Evolutionary conservation across 2,113 vertebrate species (phyloP), one percentile per base, ranked within the genome.

Genomic region (Corythornis vintsioides): DNA sequence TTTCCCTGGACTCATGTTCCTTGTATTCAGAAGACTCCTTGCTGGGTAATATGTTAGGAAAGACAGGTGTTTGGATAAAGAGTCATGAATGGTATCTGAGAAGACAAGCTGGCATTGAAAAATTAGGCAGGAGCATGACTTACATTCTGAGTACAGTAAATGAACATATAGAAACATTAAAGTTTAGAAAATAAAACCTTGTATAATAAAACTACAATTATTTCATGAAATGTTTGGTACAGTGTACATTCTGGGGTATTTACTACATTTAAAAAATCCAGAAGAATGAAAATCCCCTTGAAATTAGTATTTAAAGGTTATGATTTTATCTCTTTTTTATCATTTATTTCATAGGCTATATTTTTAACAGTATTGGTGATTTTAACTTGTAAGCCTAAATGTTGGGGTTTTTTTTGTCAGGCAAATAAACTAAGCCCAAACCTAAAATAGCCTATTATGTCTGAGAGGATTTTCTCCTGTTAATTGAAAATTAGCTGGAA

Each of bases 401-500:
- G 38, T 38, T 38, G 38, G 38, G 38, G 38, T 38, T 38, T 38
- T 38, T 38, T 38, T 38, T 38, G 38, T 92, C 94, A 95, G 92
- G 92, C 89, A 96, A 96, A 95, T 83, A 94, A 95, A 96, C 63
- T 86, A 94, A 95, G 93, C 67, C 81, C 78, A 96, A 97, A 93
- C 90, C 64, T 85, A 93, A 94, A 95, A 92, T 65, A 96, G 87
- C 74, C 50, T 96, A 90, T 96, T 60, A 63, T 60, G 45, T 92
- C 85, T 96, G 94, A 96, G 93, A 97, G 75, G 94, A 97, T 97
- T 97, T 97, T 96, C 84, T 92, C 48, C 92, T 87, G 74, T 90
- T 97, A 97, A 98, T 95, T 97, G 94, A 97, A 97, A 98, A 97
- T 92, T 94, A 97, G 95, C 57, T 80, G 93, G 92, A 97, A 90